Conservation (phyloP, 2,797 vertebrate species). For the Falco biarmicus region DNA sequence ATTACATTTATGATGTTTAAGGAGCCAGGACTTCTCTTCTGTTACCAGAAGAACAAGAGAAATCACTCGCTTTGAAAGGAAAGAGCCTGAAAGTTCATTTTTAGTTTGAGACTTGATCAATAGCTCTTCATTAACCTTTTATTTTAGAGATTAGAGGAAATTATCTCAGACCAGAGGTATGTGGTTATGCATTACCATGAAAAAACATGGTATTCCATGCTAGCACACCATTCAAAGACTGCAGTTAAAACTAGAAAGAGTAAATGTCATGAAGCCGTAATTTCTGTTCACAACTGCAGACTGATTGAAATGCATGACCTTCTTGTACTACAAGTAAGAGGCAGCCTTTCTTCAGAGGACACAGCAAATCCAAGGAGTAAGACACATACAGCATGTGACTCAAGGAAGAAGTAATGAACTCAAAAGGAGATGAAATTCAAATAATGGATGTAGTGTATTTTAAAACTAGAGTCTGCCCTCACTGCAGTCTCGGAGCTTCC, state of each 20-base stretch:
- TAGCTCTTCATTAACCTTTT: slow-evolving; percentile 12
- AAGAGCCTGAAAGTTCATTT: background rate
- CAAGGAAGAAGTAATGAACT: background rate
- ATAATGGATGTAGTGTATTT: background rate
- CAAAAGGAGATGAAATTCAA: slow-evolving; percentile 1
- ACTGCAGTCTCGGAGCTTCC: background rate
- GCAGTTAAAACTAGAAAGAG: background rate
- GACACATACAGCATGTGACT: background rate
- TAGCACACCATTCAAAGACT: background rate
- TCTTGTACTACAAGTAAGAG: background rate
- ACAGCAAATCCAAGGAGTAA: background rate
- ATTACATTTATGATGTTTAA: slow-evolving; percentile 34
- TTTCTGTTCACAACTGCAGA: background rate
- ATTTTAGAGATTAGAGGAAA: slow-evolving; percentile 36
- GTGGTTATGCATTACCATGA: background rate
- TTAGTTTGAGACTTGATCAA: background rate
- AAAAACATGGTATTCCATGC: background rate
- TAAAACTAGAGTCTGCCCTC: background rate
- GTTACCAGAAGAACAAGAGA: background rate
- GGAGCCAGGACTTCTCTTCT: background rate
- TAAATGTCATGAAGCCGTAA: background rate
- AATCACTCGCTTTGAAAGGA: slow-evolving; percentile 24
- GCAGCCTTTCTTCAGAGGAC: background rate
- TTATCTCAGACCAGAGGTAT: slow-evolving; percentile 21
- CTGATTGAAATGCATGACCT: background rate